These are phyloP conservation scores for Rhea pennata DNA, from an alignment of 2,113 vertebrate genomes.

Conservation along the genomic window DNA sequence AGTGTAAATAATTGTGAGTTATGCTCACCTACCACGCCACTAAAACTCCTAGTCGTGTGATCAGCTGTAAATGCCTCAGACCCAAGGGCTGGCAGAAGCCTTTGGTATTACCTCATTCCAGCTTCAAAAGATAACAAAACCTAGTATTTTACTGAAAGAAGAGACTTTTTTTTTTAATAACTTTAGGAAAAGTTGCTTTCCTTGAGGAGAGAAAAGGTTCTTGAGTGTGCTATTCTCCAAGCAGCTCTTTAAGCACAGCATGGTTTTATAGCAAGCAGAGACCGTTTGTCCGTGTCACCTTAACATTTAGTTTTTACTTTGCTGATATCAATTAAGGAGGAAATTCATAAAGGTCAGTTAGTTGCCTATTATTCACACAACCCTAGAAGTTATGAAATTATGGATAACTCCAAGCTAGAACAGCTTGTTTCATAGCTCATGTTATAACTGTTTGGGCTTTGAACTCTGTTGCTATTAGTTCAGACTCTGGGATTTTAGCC, in stretches of 20 bases:
- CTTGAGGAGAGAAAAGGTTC: not conserved
- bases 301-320: not conserved
- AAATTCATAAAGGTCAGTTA: not conserved
- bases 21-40: not conserved
- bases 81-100: not conserved
- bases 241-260: not conserved
- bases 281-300: not conserved
- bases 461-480: not conserved
- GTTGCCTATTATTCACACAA: not conserved
- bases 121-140: not conserved
- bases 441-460: not conserved
- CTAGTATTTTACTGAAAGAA: not conserved
- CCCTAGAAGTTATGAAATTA: not conserved
- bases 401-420: not conserved
- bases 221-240: fast-evolving
- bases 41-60: conserved; percentile 9
- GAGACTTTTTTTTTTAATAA: not conserved
- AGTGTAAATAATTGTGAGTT: conserved; percentile 46
- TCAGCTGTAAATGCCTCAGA: conserved; percentile 17
- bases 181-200: not conserved
- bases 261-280: not conserved
- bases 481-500: not conserved
- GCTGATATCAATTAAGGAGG: not conserved
- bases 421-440: not conserved
- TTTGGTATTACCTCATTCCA: not conserved